phyloP scores from a whole-genome alignment of 2,888 invertebrate genomes.

The Gisinianus flammeolus region DNA sequence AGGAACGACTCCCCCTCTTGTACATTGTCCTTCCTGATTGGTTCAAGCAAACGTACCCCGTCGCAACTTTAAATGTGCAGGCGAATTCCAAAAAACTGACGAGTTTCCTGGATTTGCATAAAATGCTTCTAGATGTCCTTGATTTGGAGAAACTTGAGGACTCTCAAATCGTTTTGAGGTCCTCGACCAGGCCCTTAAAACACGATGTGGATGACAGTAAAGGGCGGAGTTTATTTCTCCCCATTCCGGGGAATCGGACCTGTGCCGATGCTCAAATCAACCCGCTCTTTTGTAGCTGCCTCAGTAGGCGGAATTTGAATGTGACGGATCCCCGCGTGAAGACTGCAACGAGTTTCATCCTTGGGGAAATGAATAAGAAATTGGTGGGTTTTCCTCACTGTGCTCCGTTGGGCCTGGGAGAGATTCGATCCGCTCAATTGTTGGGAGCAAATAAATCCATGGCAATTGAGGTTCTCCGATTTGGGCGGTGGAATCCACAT shows the following conservation, averaged over 20 bases:
- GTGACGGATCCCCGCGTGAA: background rate
- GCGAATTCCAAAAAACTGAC: background rate
- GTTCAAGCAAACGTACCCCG: constrained; percentile 63
- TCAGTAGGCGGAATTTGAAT: background rate
- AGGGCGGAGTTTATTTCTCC: background rate
- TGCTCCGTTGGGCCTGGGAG: background rate
- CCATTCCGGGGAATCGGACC: background rate
- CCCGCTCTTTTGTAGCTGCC: background rate
- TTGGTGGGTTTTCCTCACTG: background rate
- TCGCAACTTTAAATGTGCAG: background rate
- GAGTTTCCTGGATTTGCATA: background rate
- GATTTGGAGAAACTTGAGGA: background rate
- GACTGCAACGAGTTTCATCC: background rate
- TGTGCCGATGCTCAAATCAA: background rate
- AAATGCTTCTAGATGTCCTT: background rate
- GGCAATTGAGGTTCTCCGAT: background rate
- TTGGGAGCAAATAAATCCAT: background rate
- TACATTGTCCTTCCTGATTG: constrained; percentile 75
- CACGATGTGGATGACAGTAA: background rate
- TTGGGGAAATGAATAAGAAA: background rate
- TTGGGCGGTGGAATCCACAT: background rate
- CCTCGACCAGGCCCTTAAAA: background rate
- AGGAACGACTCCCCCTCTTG: constrained; percentile 84
- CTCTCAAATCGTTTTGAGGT: background rate
- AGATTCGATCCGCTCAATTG: background rate